Percentiles rank a stretch among this genome's conserved stretches.
Evolutionary conservation across 37 sponge, comb jelly and placozoan species (phyloP).

Genomic region (Chondrilla cf. caribensis): DNA sequence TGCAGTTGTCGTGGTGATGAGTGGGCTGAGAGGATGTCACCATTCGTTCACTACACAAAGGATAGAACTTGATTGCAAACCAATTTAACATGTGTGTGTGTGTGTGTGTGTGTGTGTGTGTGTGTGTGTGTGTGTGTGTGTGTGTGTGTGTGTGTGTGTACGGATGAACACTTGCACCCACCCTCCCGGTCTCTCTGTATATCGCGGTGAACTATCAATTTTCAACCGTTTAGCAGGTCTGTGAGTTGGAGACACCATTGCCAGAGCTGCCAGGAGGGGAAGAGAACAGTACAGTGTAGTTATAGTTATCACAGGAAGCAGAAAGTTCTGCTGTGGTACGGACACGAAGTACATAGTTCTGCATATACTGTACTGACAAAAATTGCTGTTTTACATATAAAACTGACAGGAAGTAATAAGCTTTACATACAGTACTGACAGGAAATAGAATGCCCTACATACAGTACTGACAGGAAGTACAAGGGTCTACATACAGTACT

Average conservation of each 20-base stretch:
- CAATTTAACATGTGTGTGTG: not conserved
- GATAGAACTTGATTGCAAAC: not conserved
- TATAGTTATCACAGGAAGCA: too few relatives aligned
- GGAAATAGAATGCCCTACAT: too few relatives aligned
- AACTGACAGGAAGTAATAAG: too few relatives aligned
- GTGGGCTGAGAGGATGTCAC: constrained; percentile 68
- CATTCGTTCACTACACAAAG: constrained; percentile 24
- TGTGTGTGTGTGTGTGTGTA: not conserved
- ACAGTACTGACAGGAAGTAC: too few relatives aligned
- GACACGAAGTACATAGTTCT: too few relatives aligned
- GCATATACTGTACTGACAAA: too few relatives aligned
- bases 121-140: too few relatives aligned
- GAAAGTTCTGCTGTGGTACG: too few relatives aligned
- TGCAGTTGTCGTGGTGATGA: constrained; percentile 1
- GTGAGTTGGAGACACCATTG: constrained; percentile 20
- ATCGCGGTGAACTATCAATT: constrained; percentile 77
- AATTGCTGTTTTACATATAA: too few relatives aligned
- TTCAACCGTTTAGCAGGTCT: constrained; percentile 36
- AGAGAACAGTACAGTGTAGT: not conserved
- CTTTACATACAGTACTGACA: too few relatives aligned
- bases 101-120: not conserved
- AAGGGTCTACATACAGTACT: too few relatives aligned
- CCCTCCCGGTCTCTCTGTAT: constrained; percentile 62
- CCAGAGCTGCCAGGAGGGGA: not conserved
- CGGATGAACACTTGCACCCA: not conserved